A percentile compares a stretch with the other conserved stretches of the same genome.
Evolutionary conservation across 2,113 vertebrate species (phyloP).

Genomic region (Corvus hawaiiensis): DNA sequence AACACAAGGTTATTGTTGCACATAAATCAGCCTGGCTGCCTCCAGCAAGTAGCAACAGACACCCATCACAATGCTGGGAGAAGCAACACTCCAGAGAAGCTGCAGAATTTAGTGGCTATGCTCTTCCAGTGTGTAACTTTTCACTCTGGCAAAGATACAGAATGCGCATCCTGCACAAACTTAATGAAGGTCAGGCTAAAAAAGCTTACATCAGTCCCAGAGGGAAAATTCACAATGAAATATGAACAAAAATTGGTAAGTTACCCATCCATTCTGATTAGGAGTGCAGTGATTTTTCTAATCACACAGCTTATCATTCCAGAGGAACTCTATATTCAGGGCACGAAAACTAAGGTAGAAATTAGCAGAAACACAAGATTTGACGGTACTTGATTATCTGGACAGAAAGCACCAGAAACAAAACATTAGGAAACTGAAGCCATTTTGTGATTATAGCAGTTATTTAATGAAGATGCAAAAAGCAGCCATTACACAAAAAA

Average conservation of each 20-base stretch:
- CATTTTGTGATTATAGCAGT: background rate
- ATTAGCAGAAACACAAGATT: conserved; percentile 26
- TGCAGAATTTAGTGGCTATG: background rate
- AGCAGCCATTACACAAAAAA: background rate
- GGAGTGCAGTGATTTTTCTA: background rate
- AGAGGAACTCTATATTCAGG: conserved; percentile 19
- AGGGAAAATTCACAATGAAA: background rate
- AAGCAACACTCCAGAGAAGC: background rate
- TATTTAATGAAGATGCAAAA: background rate
- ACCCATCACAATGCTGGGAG: background rate
- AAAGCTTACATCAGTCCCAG: background rate
- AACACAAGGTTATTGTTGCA: background rate
- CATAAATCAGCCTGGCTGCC: background rate
- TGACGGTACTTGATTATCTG: conserved; percentile 30
- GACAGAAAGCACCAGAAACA: conserved; percentile 1
- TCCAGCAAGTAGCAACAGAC: background rate
- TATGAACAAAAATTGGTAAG: background rate
- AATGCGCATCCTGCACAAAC: background rate
- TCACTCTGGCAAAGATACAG: background rate
- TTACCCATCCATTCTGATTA: background rate
- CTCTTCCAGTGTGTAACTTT: background rate
- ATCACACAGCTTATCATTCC: background rate
- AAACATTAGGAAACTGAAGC: background rate
- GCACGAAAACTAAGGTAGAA: background rate
- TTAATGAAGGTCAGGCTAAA: background rate